Percentiles rank a stretch among this genome's conserved stretches.
These are phyloP conservation scores for Chrysolina americana DNA, from an alignment of 2,888 invertebrate species.

Conservation along the genomic window DNA sequence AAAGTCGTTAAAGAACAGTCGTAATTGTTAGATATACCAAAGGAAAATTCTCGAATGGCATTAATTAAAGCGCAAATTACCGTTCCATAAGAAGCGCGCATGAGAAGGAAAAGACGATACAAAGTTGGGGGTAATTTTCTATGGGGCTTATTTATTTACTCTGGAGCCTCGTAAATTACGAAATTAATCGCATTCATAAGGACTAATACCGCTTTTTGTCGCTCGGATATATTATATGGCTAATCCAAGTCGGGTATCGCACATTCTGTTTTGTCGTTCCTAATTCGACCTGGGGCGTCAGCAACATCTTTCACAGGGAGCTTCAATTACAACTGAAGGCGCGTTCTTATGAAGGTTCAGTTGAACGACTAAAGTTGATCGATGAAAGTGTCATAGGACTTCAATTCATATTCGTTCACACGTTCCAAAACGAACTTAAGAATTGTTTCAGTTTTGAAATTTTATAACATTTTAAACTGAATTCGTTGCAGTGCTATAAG, in stretches of 20 bases:
- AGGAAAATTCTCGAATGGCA: constrained; percentile 18
- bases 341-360: neutral
- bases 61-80: constrained; percentile 26
- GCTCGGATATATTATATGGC: constrained; percentile 26
- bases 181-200: constrained; percentile 38
- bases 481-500: no score
- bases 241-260: constrained; percentile 29
- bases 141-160: constrained; percentile 40
- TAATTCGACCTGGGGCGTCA: neutral
- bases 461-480: no score
- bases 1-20: constrained; percentile 33
- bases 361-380: no score
- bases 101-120: constrained; percentile 36
- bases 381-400: no score
- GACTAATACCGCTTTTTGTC: constrained; percentile 36
- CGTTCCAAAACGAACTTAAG: no score
- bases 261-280: constrained; percentile 11
- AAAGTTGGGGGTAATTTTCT: constrained; percentile 40
- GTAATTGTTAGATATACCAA: constrained; percentile 28
- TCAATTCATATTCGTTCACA: no score
- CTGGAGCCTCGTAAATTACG: constrained; percentile 32
- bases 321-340: neutral
- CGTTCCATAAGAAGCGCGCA: neutral
- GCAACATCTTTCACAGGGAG: neutral
- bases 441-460: no score